Conservation (phyloP, 2,888 invertebrate genomes). For the Steromphala cineraria region DNA sequence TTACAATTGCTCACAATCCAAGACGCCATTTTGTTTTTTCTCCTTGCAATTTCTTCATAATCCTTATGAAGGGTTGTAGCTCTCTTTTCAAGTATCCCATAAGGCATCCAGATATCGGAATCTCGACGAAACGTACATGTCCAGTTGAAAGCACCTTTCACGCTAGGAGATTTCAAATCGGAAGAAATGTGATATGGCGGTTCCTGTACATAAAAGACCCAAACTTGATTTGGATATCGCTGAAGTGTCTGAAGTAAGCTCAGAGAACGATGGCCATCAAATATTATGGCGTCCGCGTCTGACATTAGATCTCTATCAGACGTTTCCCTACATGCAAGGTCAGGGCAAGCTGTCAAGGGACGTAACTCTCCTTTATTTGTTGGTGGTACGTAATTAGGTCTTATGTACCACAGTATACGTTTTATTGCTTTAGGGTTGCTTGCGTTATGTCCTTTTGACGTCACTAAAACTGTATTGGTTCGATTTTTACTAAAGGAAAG, state of each 20-base stretch:
- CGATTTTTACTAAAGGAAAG: too few species aligned
- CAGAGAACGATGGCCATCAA: background rate
- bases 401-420: background rate
- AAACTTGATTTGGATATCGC: background rate
- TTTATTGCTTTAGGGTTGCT: background rate
- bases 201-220: background rate
- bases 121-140: background rate
- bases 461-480: too few species aligned
- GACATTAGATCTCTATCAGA: background rate
- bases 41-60: background rate
- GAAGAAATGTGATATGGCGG: background rate
- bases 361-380: background rate
- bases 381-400: background rate
- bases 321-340: background rate
- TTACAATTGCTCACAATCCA: background rate
- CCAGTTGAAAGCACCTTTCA: background rate
- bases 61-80: background rate
- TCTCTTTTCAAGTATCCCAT: background rate
- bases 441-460: too few species aligned
- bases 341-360: background rate
- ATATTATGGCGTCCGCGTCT: background rate
- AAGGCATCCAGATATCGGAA: slow-evolving; percentile 1
- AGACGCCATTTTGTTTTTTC: background rate
- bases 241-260: background rate
- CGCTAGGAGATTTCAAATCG: background rate